Evolutionary conservation across 2,797 vertebrate species (phyloP), one percentile per base, ranked within the genome.

Genomic region (Arctocebus calabarensis): DNA sequence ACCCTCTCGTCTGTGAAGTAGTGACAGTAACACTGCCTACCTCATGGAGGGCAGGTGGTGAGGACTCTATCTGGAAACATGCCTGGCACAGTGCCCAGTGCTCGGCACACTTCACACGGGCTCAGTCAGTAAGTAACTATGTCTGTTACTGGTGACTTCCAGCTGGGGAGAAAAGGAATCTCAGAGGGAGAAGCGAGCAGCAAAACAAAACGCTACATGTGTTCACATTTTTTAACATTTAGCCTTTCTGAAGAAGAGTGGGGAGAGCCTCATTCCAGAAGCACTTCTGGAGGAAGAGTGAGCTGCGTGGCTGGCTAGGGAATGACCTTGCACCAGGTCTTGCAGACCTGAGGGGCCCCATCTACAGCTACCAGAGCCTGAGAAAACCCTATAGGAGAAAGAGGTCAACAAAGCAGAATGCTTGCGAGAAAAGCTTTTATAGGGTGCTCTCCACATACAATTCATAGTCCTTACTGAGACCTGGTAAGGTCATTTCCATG

Each of bases 151-250:
- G 71, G 59, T 45, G n/a, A 68, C 59, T 85, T 71, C 40, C 20
- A 59, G 75, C 7, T 71, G 32, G 81, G 40, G 19, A 78, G 59
- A 88, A 88, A 92, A 61, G 70, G 77, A 66, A 87, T 52, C 71
- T 43, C 57, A 87, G 48, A 92, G 32, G 52, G 23, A 55, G 8
- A 78, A 57, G 13, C 40, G 79, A 79, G 17, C 10, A 79, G 45
- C 12, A 19, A 82, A 85, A 78, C 40, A 73, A 78, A 77, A 57
- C 64, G 75, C 43, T 73, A 57, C 57, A 84, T 37, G 43, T 34
- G 62, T 55, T 57, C n/a, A 70, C 32, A 40, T 17, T 61, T 68
- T 90, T 79, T n/a, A 48, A 25, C 48, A 68, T 45, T 91, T 40
- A 32, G 57, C 25, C 91, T 64, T 88, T 25, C 84, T 85, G 29